phyloP scores from a whole-genome alignment of 2,113 vertebrate genomes.

The Plecotus auritus region DNA sequence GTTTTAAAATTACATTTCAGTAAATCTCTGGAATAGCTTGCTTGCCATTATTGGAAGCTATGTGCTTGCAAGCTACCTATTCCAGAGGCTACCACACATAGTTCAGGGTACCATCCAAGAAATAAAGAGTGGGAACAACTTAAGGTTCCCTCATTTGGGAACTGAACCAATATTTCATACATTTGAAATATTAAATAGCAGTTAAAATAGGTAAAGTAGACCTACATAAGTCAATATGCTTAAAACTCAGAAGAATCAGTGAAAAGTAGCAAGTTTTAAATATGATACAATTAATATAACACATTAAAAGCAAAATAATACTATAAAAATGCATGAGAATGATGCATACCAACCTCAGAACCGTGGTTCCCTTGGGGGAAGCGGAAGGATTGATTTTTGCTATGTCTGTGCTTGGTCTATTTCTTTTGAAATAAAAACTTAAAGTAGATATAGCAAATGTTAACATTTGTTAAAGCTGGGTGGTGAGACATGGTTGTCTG shows the following conservation, averaged over 20 bases:
- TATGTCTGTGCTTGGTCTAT: not conserved
- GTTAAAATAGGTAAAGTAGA: constrained; percentile 2
- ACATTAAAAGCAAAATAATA: not conserved
- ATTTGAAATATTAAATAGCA: not conserved
- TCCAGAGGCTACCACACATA: not conserved
- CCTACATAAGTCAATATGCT: not conserved
- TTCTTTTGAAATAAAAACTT: constrained; percentile 24
- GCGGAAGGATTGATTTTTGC: not conserved
- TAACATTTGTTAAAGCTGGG: not conserved
- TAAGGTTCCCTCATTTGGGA: not conserved
- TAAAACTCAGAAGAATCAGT: not conserved
- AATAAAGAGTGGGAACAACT: not conserved
- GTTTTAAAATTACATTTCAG: constrained; percentile 1
- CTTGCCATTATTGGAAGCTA: not conserved
- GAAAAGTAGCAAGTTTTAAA: not conserved
- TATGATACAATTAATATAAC: not conserved
- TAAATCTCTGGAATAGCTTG: not conserved
- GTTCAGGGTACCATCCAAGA: not conserved
- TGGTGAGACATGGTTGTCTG: not conserved
- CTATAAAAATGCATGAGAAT: not conserved
- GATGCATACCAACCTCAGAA: not conserved
- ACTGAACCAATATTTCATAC: not conserved
- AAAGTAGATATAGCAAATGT: not conserved
- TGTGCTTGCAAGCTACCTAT: not conserved
- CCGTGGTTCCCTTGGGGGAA: not conserved